phyloP scores from a whole-genome alignment of 2,113 vertebrate genomes.

The Ictalurus furcatus region DNA sequence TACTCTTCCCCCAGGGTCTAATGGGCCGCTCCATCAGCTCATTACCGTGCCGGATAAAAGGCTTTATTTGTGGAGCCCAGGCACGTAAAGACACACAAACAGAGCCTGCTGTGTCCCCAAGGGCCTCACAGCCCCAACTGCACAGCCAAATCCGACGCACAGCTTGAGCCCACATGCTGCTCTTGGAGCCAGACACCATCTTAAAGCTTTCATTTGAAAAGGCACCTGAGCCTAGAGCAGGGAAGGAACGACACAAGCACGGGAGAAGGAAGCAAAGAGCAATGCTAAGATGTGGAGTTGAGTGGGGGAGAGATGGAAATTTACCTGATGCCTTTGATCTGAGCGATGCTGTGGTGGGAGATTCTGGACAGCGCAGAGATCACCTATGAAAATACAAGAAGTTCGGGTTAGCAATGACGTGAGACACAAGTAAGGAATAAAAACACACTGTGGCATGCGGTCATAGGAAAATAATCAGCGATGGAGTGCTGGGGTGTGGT shows the following conservation, averaged over 20 bases:
- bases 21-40: conserved; percentile 64
- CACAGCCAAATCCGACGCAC: neutral
- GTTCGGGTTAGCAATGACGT: conserved; percentile 25
- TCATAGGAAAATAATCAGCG: neutral
- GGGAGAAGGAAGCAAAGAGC: conserved; percentile 23
- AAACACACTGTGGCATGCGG: neutral
- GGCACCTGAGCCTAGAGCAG: conserved; percentile 3
- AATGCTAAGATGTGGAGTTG: neutral
- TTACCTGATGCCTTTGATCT: conserved; percentile 96
- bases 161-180: conserved; percentile 38
- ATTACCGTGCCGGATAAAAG: conserved; percentile 67
- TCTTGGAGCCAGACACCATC: conserved; percentile 32
- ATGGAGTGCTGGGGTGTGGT: neutral
- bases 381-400: conserved; percentile 77
- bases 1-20: conserved; percentile 61
- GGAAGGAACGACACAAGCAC: neutral
- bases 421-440: too few species aligned
- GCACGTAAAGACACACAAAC: conserved; percentile 63
- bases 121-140: neutral
- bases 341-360: conserved; percentile 90
- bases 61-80: conserved; percentile 61
- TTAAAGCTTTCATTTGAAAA: conserved; percentile 33
- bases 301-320: conserved; percentile 27
- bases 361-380: conserved; percentile 92
- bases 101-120: conserved; percentile 31